phyloP scores from a whole-genome alignment of 2,113 vertebrate genomes.

The Uria lomvia region DNA sequence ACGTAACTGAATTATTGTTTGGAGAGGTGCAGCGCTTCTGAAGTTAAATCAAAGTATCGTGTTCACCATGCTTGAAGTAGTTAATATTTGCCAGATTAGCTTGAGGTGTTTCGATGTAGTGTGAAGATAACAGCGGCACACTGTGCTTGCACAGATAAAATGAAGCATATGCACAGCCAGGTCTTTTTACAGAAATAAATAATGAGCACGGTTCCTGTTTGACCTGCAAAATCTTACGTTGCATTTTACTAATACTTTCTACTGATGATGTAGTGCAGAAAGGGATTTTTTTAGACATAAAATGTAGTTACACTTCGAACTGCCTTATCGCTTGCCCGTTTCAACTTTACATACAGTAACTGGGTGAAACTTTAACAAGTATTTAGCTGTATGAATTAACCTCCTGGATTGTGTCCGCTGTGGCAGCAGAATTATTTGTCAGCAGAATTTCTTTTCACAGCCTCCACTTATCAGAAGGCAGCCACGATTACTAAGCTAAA shows the following conservation, averaged over 20 bases:
- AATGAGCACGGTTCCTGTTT: neutral
- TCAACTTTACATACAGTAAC: neutral
- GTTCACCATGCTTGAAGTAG: neutral
- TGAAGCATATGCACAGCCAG: neutral
- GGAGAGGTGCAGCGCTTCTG: neutral
- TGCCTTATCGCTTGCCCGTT: neutral
- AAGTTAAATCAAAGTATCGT: neutral
- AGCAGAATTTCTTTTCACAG: constrained; percentile 19
- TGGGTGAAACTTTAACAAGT: neutral
- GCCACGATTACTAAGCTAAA: constrained; percentile 13
- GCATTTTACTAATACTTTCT: neutral
- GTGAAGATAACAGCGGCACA: neutral
- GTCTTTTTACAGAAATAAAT: neutral
- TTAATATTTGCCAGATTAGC: neutral
- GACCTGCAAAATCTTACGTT: neutral
- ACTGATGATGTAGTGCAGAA: neutral
- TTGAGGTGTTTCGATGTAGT: neutral
- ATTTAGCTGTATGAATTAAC: neutral
- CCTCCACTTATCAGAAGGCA: neutral
- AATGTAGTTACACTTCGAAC: neutral
- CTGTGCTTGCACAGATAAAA: neutral
- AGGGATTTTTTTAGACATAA: neutral
- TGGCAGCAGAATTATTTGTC: neutral
- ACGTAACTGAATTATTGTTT: neutral
- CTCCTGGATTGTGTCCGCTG: neutral